Evolutionary conservation across 2,113 vertebrate species (phyloP).

Genomic region (Eupsittula cactorum): DNA sequence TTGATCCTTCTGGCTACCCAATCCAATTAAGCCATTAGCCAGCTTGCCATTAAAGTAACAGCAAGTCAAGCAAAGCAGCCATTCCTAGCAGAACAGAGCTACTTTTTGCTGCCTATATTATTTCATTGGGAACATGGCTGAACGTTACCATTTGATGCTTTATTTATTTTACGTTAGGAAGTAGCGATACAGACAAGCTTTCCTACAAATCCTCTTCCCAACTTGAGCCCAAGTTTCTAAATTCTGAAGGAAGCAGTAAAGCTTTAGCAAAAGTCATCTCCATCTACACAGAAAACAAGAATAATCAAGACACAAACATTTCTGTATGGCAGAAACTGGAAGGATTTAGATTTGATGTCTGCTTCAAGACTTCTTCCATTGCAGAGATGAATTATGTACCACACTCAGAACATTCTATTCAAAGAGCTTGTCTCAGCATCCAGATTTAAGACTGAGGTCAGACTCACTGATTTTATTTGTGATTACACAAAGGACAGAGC

Average conservation of each 20-base stretch:
- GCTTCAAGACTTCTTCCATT: not conserved
- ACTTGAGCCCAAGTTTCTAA: not conserved
- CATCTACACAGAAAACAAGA: not conserved
- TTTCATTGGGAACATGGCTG: not conserved
- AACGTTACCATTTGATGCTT: not conserved
- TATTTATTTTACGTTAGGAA: not conserved
- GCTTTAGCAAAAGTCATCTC: not conserved
- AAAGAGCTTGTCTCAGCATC: not conserved
- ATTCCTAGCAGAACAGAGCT: not conserved
- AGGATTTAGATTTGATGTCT: not conserved
- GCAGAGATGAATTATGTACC: not conserved
- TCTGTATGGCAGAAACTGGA: not conserved
- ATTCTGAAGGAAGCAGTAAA: not conserved
- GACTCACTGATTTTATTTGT: not conserved
- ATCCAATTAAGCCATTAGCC: not conserved
- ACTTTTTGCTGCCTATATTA: not conserved
- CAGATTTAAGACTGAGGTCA: not conserved
- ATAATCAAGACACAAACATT: not conserved
- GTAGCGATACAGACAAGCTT: fast-evolving
- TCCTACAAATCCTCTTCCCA: not conserved
- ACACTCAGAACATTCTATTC: not conserved
- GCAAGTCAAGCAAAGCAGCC: not conserved
- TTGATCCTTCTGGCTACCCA: not conserved
- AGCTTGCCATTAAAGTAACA: not conserved
- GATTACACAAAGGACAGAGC: not conserved